Percentiles rank a stretch among this genome's conserved stretches.
Conservation (phyloP, 2,113 vertebrate species). For the Stigmatopora nigra region DNA sequence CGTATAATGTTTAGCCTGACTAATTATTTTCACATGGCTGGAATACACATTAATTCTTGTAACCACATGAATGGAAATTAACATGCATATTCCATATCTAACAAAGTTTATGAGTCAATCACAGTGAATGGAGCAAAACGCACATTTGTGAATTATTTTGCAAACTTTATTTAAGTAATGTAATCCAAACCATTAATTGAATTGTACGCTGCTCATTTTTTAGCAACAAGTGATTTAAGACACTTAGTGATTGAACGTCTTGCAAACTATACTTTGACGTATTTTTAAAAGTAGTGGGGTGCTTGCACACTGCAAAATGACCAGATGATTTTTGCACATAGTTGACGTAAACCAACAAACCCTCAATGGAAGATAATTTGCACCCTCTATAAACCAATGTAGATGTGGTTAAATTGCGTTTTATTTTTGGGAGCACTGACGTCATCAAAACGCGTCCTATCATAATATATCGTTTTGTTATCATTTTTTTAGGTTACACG, state of each 20-base stretch:
- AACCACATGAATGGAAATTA: not conserved
- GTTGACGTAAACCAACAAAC: not conserved
- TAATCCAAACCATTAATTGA: too few species aligned
- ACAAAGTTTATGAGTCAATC: not conserved
- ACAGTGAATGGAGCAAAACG: not conserved
- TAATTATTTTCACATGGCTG: not conserved
- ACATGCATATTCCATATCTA: not conserved
- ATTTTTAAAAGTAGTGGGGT: too few species aligned
- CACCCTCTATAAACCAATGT: not conserved
- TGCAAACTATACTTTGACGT: not conserved
- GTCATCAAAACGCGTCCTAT: not conserved
- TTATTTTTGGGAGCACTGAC: not conserved
- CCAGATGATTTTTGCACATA: not conserved
- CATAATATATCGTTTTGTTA: not conserved
- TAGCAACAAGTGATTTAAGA: too few species aligned
- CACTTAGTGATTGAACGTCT: not conserved
- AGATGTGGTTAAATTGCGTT: not conserved
- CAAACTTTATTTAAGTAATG: not conserved
- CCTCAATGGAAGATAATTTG: not conserved
- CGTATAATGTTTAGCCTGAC: not conserved
- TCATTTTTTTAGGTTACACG: conserved; percentile 50
- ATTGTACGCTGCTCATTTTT: too few species aligned
- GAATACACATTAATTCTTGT: not conserved
- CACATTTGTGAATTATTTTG: not conserved
- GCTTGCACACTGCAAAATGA: too few species aligned